Evolutionary conservation across 2,113 vertebrate species (phyloP).

Genomic region (Petaurus breviceps): DNA sequence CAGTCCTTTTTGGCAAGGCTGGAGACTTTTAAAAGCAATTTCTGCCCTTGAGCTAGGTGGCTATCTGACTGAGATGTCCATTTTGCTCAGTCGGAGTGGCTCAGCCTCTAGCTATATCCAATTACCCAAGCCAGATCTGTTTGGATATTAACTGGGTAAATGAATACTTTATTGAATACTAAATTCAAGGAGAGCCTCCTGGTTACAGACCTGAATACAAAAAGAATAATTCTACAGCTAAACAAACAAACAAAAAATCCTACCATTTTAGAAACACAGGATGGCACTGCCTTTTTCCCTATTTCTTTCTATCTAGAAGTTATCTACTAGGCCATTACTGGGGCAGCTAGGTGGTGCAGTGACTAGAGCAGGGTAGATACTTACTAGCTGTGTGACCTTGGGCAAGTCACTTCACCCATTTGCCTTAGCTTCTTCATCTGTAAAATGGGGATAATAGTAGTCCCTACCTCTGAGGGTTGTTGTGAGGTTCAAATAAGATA

Average conservation of each 20-base stretch:
- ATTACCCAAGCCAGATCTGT: slow-evolving; percentile 45
- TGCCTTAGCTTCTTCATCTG: not conserved
- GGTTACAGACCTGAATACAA: slow-evolving; percentile 45
- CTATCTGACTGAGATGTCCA: not conserved
- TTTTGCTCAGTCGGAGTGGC: slow-evolving; percentile 6
- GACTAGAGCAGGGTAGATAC: not conserved
- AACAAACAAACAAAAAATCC: slow-evolving; percentile 26
- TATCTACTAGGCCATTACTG: slow-evolving; percentile 1
- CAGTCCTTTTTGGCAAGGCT: slow-evolving; percentile 17
- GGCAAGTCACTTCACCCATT: not conserved
- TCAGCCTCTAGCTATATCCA: slow-evolving; percentile 17
- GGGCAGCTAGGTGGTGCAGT: not conserved
- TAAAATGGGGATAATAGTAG: not conserved
- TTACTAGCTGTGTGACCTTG: not conserved
- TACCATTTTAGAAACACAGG: slow-evolving; percentile 33
- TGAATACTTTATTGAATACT: slow-evolving; percentile 36
- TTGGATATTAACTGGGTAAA: not conserved
- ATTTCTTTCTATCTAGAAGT: slow-evolving; percentile 36
- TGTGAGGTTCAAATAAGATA: not conserved
- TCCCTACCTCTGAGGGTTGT: not conserved
- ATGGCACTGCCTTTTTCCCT: not conserved
- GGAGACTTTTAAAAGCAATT: not conserved
- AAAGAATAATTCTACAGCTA: slow-evolving; percentile 36
- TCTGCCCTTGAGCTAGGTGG: not conserved
- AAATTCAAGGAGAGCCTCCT: slow-evolving; percentile 9